A percentile compares a stretch with the other conserved stretches of the same genome.
Evolutionary conservation across 2,797 vertebrate genomes (phyloP).

Genomic region (Rhinella marina): DNA sequence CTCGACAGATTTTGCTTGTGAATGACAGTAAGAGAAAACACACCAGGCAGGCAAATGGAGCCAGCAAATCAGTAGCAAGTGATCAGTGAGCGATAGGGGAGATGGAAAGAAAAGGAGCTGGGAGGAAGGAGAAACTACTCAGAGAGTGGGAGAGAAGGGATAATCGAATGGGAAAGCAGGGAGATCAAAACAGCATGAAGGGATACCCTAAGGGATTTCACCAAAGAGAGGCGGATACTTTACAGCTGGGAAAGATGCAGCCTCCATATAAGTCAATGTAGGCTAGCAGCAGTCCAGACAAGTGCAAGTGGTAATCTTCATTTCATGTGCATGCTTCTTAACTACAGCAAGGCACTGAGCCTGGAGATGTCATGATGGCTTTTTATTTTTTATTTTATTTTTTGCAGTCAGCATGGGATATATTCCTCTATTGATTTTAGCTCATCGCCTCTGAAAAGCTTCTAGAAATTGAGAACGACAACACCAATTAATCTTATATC

Average conservation of each 20-base stretch:
- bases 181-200: constrained; percentile 60
- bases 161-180: constrained; percentile 44
- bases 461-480: background rate
- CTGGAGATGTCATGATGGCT: constrained; percentile 19
- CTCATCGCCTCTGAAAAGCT: background rate
- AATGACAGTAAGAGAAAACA: constrained; percentile 50
- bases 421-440: background rate
- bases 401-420: constrained; percentile 31
- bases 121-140: constrained; percentile 53
- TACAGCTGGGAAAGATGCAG: constrained; percentile 44
- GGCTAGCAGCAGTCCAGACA: constrained; percentile 39
- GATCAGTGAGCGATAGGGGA: constrained; percentile 47
- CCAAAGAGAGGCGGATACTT: constrained; percentile 53
- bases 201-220: constrained; percentile 57
- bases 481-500: background rate
- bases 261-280: constrained; percentile 60
- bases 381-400: background rate
- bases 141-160: constrained; percentile 48
- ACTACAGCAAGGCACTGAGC: constrained; percentile 34
- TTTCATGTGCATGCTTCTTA: constrained; percentile 24
- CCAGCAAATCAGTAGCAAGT: constrained; percentile 53
- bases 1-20: constrained; percentile 32
- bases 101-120: constrained; percentile 41
- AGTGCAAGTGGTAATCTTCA: constrained; percentile 29
- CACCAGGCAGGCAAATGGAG: constrained; percentile 40